These are phyloP conservation scores for Phylloscopus trochilus DNA, from an alignment of 2,113 vertebrate genomes.

Conservation along the genomic window DNA sequence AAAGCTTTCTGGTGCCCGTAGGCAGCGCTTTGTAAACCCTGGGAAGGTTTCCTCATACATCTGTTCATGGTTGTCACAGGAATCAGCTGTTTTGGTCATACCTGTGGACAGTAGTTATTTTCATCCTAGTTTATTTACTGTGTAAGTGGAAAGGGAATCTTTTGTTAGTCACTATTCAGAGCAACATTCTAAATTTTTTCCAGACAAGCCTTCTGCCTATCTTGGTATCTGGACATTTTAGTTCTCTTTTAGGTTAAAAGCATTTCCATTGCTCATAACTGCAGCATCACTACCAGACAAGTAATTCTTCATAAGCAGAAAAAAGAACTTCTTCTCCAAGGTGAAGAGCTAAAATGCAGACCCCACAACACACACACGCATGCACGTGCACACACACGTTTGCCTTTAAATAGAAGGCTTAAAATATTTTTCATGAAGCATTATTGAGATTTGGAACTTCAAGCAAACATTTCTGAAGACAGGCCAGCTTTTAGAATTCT, in stretches of 20 bases:
- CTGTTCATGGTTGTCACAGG: background rate
- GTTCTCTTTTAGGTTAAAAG: background rate
- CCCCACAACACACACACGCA: background rate
- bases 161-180: background rate
- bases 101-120: background rate
- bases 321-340: background rate
- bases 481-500: background rate
- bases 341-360: background rate
- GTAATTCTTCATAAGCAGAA: background rate
- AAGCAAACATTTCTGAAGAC: background rate
- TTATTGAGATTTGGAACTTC: background rate
- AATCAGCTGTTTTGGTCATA: conserved; percentile 1
- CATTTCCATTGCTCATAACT: background rate
- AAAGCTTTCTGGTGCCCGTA: background rate
- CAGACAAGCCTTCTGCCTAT: background rate
- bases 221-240: background rate
- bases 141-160: background rate
- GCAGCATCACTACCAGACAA: background rate
- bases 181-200: background rate
- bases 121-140: background rate
- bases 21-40: background rate
- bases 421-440: background rate
- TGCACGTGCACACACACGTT: rapidly evolving
- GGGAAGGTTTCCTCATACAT: background rate
- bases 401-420: background rate